Evolutionary conservation across 2,797 vertebrate species (phyloP).

Genomic region (Intellagama lesueurii): DNA sequence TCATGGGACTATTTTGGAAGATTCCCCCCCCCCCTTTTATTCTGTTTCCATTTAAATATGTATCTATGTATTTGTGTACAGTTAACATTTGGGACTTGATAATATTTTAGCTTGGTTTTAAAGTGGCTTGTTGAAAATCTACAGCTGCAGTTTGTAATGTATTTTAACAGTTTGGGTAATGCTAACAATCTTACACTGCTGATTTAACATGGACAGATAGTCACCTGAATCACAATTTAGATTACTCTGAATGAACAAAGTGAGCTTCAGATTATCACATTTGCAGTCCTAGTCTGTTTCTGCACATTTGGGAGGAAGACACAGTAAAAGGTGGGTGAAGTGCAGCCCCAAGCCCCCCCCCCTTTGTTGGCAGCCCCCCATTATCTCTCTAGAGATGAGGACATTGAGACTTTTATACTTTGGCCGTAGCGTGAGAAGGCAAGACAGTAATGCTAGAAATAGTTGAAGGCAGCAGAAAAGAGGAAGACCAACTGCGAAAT

Average conservation of each 20-base stretch:
- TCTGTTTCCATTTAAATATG: not conserved
- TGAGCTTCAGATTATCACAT: not conserved
- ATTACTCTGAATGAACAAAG: not conserved
- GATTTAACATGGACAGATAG: not conserved
- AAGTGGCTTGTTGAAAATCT: not conserved
- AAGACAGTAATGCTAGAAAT: too few relatives aligned
- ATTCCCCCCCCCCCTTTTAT: not conserved
- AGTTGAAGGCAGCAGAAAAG: too few relatives aligned
- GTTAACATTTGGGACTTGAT: not conserved
- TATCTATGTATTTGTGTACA: constrained; percentile 15
- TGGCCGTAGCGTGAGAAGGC: too few relatives aligned
- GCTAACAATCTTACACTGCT: not conserved
- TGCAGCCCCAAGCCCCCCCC: too few relatives aligned
- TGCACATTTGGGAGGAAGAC: not conserved
- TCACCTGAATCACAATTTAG: not conserved
- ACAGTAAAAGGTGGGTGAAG: not conserved
- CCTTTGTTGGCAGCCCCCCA: too few relatives aligned
- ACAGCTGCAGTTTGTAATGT: not conserved
- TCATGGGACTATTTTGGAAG: not conserved
- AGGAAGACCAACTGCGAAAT: too few relatives aligned
- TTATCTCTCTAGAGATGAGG: too few relatives aligned
- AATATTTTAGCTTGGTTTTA: not conserved
- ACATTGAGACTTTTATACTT: too few relatives aligned
- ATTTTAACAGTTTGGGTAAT: not conserved
- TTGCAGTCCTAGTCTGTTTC: not conserved